Evolutionary conservation across 23 tunicate genomes (phyloP).

Genomic region (Ciona savignyi): DNA sequence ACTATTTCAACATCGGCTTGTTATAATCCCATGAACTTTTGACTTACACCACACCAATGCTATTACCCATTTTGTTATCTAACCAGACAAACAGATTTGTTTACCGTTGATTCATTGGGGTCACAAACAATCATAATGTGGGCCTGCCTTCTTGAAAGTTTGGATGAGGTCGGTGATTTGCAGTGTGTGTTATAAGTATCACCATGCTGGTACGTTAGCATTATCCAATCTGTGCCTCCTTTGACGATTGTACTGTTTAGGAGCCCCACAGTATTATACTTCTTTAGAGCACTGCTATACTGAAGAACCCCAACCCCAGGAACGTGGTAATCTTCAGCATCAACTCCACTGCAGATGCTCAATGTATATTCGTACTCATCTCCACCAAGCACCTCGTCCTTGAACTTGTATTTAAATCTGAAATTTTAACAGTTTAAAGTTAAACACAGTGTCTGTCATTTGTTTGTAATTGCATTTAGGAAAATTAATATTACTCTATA

Average conservation of each 20-base stretch:
- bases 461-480: too few species aligned
- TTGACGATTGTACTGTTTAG: slow-evolving; percentile 45
- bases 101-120: slow-evolving; percentile 33
- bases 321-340: not conserved
- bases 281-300: not conserved
- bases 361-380: slow-evolving; percentile 23
- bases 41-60: too few species aligned
- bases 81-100: too few species aligned
- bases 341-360: slow-evolving; percentile 16
- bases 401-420: slow-evolving; percentile 14
- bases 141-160: slow-evolving; percentile 38
- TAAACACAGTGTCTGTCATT: too few species aligned
- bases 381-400: slow-evolving; percentile 2
- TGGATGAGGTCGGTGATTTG: not conserved
- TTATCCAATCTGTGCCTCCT: slow-evolving; percentile 75
- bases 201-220: slow-evolving; percentile 68
- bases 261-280: slow-evolving; percentile 16
- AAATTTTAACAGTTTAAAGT: too few species aligned
- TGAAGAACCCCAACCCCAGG: slow-evolving; percentile 42
- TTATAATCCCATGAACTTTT: too few species aligned
- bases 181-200: slow-evolving; percentile 46
- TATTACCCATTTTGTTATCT: too few species aligned
- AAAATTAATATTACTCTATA: too few species aligned
- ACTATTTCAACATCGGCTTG: too few species aligned
- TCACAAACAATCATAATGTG: slow-evolving; percentile 71